Evolutionary conservation across 2,113 vertebrate genomes (phyloP), one percentile per base, ranked within the genome.

Genomic region (Natator depressus): DNA sequence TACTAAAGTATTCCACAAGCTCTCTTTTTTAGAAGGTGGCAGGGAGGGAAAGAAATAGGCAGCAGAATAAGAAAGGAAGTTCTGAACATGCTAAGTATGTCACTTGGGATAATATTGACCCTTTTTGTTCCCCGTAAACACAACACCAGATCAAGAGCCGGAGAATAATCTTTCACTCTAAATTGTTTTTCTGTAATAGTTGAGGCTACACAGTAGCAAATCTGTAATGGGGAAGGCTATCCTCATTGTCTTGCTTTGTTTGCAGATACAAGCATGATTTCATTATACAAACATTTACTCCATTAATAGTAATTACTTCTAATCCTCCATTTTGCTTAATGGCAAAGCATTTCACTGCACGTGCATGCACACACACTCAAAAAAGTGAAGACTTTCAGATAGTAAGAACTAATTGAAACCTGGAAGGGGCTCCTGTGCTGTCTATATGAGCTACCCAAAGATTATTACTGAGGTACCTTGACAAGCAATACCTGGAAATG

Each of bases 301-400:
- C 84, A 91, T 96, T 97, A 94, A 95, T 97, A 95, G 93, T 95
- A 92, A 93, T 95, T 93, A 93, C 96, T 96, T 83, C 91, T 97
- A 97, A 97, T 96, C 96, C 95, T 93, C 94, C 90, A 85, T 96
- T 97, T 94, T 94, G 83, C 89, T 95, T 97, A 97, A 95, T 97
- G 93, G 90, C 87, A 93, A 95, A 97, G 92, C 91, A 95, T 95
- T 95, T 95, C 89, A 91, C 91, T 88, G 65, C 84, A 95, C 72
- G 89, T 22, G 17, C 2, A 5, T 19, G 17, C 9, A 55, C 93
- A 89, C 47, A 90, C 89, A 91, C 95, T 92, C 89, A 94, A 88
- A 95, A 95, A 90, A 93, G 24, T 91, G 89, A 97, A 97, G 92
- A 95, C 80, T 88, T 96, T 93, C 6, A 89, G 86, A 84, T 49